phyloP scores from a whole-genome alignment of 2,888 invertebrate genomes.

The Clanis bilineata region DNA sequence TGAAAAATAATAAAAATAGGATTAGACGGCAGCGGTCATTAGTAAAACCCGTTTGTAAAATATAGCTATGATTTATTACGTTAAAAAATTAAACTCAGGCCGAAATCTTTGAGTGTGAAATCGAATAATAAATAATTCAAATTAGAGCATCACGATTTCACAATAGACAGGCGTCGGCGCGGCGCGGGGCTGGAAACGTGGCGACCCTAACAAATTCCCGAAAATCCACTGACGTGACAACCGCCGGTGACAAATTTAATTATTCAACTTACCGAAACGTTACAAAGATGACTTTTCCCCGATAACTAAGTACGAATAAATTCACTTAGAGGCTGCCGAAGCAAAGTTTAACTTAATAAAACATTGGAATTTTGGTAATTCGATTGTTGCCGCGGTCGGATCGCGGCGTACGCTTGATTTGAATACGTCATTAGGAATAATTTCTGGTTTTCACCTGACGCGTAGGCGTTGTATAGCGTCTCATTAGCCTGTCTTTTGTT shows the following conservation, averaged over 20 bases:
- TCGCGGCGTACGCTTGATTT: constrained; percentile 64
- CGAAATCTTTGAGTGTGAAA: constrained; percentile 57
- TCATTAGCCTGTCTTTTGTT: background rate
- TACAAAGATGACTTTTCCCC: constrained; percentile 79
- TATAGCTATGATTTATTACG: background rate
- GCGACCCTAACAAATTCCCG: constrained; percentile 68
- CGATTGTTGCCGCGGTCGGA: constrained; percentile 69
- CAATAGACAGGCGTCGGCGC: constrained; percentile 50
- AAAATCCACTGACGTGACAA: constrained; percentile 78
- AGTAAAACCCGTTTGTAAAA: background rate
- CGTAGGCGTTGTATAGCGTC: background rate
- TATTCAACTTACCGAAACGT: constrained; percentile 81
- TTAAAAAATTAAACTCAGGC: background rate
- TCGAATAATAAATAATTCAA: constrained; percentile 80
- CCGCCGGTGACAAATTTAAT: constrained; percentile 80
- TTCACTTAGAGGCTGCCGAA: constrained; percentile 78
- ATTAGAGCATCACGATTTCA: constrained; percentile 73
- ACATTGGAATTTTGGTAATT: constrained; percentile 80
- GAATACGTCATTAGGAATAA: constrained; percentile 75
- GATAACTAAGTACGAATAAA: constrained; percentile 82
- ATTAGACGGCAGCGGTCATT: background rate
- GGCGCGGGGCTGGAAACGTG: constrained; percentile 60
- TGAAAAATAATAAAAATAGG: too few species aligned
- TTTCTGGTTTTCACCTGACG: constrained; percentile 41
- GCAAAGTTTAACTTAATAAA: constrained; percentile 81